phyloP scores from a whole-genome alignment of 2,113 vertebrate species.

The Glaucidium brasilianum region DNA sequence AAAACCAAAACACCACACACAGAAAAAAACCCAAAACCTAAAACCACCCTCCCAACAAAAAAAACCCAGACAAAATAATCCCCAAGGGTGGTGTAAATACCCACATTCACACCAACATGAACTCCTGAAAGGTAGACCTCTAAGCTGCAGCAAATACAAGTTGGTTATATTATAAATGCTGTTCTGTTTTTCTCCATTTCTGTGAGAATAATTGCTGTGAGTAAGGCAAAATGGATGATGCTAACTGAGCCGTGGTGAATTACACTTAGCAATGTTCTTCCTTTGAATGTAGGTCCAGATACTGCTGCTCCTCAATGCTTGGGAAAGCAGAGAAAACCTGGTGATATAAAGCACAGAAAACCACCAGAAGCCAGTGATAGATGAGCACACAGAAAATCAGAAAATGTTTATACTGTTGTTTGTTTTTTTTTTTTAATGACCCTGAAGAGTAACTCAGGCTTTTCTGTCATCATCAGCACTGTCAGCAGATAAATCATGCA shows the following conservation, averaged over 20 bases:
- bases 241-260: background rate
- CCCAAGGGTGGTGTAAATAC: background rate
- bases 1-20: background rate
- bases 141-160: background rate
- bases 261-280: background rate
- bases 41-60: background rate
- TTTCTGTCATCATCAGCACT: background rate
- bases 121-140: background rate
- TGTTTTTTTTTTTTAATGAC: background rate
- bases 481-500: background rate
- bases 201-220: background rate
- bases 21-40: background rate
- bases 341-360: background rate
- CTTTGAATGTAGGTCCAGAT: background rate
- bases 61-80: background rate
- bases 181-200: background rate
- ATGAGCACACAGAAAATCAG: background rate
- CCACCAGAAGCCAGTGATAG: background rate
- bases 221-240: conserved; percentile 12
- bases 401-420: background rate
- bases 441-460: background rate
- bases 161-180: background rate
- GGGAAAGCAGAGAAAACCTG: background rate
- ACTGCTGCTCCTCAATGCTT: background rate
- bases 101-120: background rate